A percentile compares a stretch with the other conserved stretches of the same genome.
Conservation (phyloP, 2,888 invertebrate species). For the Cetonia aurata region DNA sequence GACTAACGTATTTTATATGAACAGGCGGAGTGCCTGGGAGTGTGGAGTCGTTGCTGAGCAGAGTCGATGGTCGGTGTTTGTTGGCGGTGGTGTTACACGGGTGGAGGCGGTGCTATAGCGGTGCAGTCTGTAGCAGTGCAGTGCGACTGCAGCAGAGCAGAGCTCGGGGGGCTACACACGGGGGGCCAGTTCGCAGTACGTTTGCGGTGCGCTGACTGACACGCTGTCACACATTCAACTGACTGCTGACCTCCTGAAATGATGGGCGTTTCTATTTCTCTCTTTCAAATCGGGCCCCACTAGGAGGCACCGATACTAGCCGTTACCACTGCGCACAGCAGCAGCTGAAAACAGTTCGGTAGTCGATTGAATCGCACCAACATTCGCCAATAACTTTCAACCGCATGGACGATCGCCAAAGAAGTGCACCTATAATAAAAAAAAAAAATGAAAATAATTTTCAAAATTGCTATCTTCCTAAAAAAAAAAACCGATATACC, state of each 20-base stretch:
- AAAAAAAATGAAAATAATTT: too few relatives aligned
- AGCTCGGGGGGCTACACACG: slow-evolving; percentile 43
- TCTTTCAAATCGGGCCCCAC: too few relatives aligned
- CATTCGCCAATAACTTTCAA: too few relatives aligned
- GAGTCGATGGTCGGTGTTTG: slow-evolving; percentile 47
- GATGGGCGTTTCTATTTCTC: slow-evolving; percentile 3
- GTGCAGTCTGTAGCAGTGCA: slow-evolving; percentile 50
- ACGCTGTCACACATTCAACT: slow-evolving; percentile 43
- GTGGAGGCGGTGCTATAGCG: slow-evolving; percentile 51
- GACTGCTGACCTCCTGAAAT: slow-evolving; percentile 30
- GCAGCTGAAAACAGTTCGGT: slow-evolving; percentile 2
- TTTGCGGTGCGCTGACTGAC: slow-evolving; percentile 45
- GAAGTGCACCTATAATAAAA: too few relatives aligned
- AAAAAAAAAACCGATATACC: too few relatives aligned
- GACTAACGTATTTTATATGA: slow-evolving; percentile 55
- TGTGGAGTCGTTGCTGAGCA: slow-evolving; percentile 62
- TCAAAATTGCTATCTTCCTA: too few relatives aligned
- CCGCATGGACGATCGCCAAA: too few relatives aligned
- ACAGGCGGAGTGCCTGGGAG: slow-evolving; percentile 56
- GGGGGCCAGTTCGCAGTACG: slow-evolving; percentile 51
- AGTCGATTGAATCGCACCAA: too few relatives aligned
- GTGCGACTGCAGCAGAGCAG: slow-evolving; percentile 53
- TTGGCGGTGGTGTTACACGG: slow-evolving; percentile 52
- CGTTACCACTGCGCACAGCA: slow-evolving; percentile 8
- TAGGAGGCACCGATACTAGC: too few relatives aligned